Base-by-base conservation (phyloP, 2,888 invertebrate genomes). In the Lasius platythorax region DNA sequence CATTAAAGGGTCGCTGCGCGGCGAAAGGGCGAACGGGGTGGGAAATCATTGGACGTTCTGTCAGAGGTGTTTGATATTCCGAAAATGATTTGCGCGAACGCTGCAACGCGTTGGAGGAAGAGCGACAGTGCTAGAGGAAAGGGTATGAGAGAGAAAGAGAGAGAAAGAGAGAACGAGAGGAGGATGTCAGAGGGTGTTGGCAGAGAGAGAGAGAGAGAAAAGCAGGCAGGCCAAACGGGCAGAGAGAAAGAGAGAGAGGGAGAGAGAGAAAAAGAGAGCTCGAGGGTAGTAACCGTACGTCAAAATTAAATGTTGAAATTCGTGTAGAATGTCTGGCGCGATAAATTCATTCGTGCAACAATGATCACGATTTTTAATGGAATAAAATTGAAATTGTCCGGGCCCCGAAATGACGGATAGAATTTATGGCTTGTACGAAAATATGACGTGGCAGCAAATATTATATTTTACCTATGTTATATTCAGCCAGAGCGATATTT, bases 11-110 rank as follows among this genome's bases (percentile, higher is more conserved):
- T 66, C 30, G 30, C 56, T 23, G 23, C 30, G 67, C 63, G 12
- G 82, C 63, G 43, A 70, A 81, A 61, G 72, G 64, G 50, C 68
- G 53, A 74, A 70, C 83, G 46, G 72, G 50, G 43, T 68, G 76
- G 83, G 23, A 74, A 83, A 70, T 70, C 63, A 83, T 83, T 70
- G 76, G 64, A 87, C 85, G 87, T 78, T 61, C 87, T 85, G 90
- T 84, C 87, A 83, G 85, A 84, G 85, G 81, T 86, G 81, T 89
- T 90, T 89, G 84, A 90, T 85, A 86, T 89, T 86, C 79, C 61
- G 78, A 79, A 67, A 89, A 83, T 83, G 72, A 89, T 87, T 85
- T 82, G 83, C 81, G 82, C 81, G 83, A 87, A 79, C 83, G 64
- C 63, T 46, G 46, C 56, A 70, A 66, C 46, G 61, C 28, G 8